phyloP scores from a whole-genome alignment of 2,888 invertebrate species.

The Sarcophaga caerulescens region DNA sequence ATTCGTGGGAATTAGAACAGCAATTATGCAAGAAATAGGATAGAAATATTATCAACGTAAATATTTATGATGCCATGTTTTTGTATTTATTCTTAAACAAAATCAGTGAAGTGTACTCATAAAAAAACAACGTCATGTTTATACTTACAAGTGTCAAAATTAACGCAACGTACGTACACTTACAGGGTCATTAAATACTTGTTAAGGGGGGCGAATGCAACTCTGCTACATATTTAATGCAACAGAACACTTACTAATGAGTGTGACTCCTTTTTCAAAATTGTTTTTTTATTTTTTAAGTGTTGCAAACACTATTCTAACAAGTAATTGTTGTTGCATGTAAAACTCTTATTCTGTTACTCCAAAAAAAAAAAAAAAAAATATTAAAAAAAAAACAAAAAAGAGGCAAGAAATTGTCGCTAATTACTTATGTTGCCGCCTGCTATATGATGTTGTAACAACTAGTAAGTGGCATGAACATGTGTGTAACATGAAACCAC shows the following conservation, averaged over 20 bases:
- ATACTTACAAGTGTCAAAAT: constrained; percentile 70
- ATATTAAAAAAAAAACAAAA: neutral
- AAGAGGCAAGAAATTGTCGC: constrained; percentile 71
- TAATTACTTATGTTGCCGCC: constrained; percentile 71
- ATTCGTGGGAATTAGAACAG: constrained; percentile 63
- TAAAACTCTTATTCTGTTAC: constrained; percentile 60
- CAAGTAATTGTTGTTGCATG: constrained; percentile 8
- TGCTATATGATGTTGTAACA: neutral
- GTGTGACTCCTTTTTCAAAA: constrained; percentile 43
- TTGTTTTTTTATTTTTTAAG: constrained; percentile 61
- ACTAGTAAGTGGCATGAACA: constrained; percentile 64
- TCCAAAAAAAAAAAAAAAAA: constrained; percentile 69
- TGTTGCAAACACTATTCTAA: neutral
- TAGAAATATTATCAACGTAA: constrained; percentile 45
- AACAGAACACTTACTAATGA: constrained; percentile 20
- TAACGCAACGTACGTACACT: constrained; percentile 66
- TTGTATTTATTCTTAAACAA: constrained; percentile 17
- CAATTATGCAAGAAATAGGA: constrained; percentile 23
- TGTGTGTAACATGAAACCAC: constrained; percentile 79
- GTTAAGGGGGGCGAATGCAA: constrained; percentile 70
- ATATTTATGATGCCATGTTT: constrained; percentile 31
- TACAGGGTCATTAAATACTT: constrained; percentile 75
- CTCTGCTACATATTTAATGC: neutral
- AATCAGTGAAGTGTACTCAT: neutral
- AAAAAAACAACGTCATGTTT: constrained; percentile 60